Evolutionary conservation across 1,140 invertebrate species (phyloP).

Genomic region (Bombyx mandarina): DNA sequence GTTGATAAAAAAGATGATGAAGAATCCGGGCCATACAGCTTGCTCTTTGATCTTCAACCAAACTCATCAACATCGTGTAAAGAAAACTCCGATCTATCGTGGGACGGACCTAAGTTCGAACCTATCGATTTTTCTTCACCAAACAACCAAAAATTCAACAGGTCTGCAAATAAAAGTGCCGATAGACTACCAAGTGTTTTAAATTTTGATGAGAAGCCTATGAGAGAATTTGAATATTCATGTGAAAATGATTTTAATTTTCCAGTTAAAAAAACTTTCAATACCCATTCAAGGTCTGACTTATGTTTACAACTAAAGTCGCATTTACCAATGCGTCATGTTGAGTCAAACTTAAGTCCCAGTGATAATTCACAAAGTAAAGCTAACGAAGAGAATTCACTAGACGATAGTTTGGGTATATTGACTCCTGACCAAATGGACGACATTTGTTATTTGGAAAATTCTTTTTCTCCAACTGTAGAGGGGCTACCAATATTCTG

Average conservation of each 20-base stretch:
- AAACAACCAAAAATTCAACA: constrained; percentile 2
- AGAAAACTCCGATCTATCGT: constrained; percentile 20
- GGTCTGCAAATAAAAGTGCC: constrained; percentile 33
- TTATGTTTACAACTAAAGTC: constrained; percentile 59
- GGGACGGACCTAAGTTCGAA: constrained; percentile 26
- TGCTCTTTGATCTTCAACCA: constrained; percentile 68
- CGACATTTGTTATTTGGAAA: constrained; percentile 75
- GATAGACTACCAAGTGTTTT: constrained; percentile 55
- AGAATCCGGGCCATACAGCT: constrained; percentile 71
- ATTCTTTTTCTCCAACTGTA: constrained; percentile 73
- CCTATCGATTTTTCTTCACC: not conserved
- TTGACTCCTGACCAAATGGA: constrained; percentile 90
- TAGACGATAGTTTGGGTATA: constrained; percentile 87
- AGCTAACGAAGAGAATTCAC: constrained; percentile 81
- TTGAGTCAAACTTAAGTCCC: constrained; percentile 55
- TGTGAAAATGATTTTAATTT: constrained; percentile 54
- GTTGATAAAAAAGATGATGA: constrained; percentile 57
- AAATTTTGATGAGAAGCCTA: constrained; percentile 57
- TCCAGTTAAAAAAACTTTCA: constrained; percentile 43
- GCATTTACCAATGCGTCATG: constrained; percentile 39
- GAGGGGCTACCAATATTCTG: constrained; percentile 64
- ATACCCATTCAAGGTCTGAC: constrained; percentile 56
- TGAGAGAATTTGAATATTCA: constrained; percentile 66
- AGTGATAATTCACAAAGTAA: constrained; percentile 62
- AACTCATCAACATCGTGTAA: constrained; percentile 41